phyloP scores from a whole-genome alignment of 2,113 vertebrate genomes.

The Pteronura brasiliensis region DNA sequence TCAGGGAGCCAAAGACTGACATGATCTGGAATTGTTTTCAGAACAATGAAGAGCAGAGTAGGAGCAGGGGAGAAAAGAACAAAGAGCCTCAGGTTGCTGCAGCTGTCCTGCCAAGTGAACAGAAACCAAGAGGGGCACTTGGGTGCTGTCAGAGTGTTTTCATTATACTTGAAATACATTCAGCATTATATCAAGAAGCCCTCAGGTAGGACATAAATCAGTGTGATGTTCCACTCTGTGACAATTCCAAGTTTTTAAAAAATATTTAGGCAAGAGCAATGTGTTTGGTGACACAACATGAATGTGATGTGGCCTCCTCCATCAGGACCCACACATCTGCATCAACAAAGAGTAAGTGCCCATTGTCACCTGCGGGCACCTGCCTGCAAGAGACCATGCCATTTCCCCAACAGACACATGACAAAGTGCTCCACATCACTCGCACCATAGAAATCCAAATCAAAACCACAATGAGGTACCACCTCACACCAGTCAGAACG shows the following conservation, averaged over 20 bases:
- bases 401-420: too few species aligned
- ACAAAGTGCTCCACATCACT: too few species aligned
- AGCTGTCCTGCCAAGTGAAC: too few species aligned
- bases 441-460: too few species aligned
- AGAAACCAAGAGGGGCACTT: not conserved
- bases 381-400: not conserved
- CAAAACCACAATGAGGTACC: too few species aligned
- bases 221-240: not conserved
- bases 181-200: not conserved
- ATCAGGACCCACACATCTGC: accelerated
- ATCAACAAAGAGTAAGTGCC: not conserved
- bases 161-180: not conserved
- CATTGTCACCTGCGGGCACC: not conserved
- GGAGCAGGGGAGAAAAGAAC: not conserved
- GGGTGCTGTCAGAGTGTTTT: not conserved
- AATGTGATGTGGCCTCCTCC: accelerated
- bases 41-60: not conserved
- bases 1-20: not conserved
- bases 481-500: too few species aligned
- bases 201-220: not conserved
- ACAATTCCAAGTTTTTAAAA: not conserved
- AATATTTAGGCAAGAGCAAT: not conserved
- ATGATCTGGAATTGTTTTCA: not conserved
- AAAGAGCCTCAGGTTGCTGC: not conserved
- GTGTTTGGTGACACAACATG: not conserved